A percentile compares a stretch with the other conserved stretches of the same genome.
phyloP scores from a whole-genome alignment of 2,797 vertebrate species.

The Peromyscus nudipes region DNA sequence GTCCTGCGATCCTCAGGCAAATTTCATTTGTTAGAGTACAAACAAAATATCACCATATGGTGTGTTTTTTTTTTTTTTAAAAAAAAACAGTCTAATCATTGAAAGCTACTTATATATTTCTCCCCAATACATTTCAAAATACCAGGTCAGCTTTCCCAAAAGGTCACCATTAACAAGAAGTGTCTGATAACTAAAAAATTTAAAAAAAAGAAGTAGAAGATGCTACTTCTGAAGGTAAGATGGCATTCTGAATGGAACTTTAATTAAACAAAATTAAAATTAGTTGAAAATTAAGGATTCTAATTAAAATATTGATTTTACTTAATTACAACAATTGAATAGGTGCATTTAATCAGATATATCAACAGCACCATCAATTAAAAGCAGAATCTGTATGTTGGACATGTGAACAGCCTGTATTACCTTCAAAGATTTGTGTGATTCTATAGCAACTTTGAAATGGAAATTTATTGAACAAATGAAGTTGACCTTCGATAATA shows the following conservation, averaged over 20 bases:
- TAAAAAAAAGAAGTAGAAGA: not conserved
- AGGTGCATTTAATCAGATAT: not conserved
- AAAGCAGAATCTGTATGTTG: not conserved
- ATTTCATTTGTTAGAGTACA: too few relatives aligned
- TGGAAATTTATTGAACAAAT: not conserved
- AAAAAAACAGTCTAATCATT: not conserved
- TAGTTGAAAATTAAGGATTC: not conserved
- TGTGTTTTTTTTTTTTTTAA: not conserved
- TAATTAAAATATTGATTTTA: not conserved
- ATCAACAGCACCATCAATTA: not conserved
- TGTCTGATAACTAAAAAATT: not conserved
- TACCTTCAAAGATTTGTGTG: not conserved
- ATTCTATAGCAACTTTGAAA: not conserved
- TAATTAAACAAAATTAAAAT: not conserved
- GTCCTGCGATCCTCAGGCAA: too few relatives aligned
- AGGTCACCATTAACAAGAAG: not conserved
- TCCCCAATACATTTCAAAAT: not conserved
- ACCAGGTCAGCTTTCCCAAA: not conserved
- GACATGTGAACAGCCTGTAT: not conserved
- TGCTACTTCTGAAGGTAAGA: not conserved
- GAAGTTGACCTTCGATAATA: not conserved
- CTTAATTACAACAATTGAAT: not conserved
- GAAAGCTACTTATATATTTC: not conserved
- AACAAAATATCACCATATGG: not conserved
- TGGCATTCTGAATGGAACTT: too few relatives aligned